Conservation (phyloP, 92 coral and sea anemone species). For the Meandrina meandrites region DNA sequence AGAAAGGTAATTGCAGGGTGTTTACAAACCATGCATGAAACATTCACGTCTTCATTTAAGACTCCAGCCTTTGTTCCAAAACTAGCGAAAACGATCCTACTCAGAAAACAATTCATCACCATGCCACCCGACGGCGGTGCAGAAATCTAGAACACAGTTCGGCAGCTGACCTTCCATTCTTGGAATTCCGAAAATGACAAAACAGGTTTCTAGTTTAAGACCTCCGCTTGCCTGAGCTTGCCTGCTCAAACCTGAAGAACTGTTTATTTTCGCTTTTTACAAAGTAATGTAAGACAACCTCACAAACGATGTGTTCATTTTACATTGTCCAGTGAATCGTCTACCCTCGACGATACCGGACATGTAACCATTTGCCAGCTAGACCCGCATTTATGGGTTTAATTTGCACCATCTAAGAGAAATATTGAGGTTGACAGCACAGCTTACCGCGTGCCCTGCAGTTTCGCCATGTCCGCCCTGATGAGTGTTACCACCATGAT, state of each 20-base stretch:
- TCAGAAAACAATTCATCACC: background rate
- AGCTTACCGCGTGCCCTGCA: conserved; percentile 28
- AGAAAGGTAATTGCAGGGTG: background rate
- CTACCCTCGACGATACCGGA: background rate
- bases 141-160: too few species aligned
- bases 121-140: too few species aligned
- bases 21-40: background rate
- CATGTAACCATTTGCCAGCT: background rate
- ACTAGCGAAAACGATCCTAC: background rate
- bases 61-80: background rate
- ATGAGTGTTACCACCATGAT: background rate
- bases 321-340: background rate
- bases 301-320: background rate
- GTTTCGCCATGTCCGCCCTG: conserved; percentile 6
- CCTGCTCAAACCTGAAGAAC: background rate
- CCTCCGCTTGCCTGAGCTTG: background rate
- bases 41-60: background rate
- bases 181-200: too few species aligned
- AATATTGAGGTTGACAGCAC: background rate
- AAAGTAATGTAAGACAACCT: background rate
- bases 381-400: background rate
- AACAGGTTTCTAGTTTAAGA: too few species aligned
- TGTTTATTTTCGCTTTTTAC: background rate
- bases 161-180: too few species aligned
- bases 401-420: background rate